A percentile compares a stretch with the other conserved stretches of the same genome.
Evolutionary conservation across 2,888 invertebrate species (phyloP).

Genomic region (Drosophila yooni): DNA sequence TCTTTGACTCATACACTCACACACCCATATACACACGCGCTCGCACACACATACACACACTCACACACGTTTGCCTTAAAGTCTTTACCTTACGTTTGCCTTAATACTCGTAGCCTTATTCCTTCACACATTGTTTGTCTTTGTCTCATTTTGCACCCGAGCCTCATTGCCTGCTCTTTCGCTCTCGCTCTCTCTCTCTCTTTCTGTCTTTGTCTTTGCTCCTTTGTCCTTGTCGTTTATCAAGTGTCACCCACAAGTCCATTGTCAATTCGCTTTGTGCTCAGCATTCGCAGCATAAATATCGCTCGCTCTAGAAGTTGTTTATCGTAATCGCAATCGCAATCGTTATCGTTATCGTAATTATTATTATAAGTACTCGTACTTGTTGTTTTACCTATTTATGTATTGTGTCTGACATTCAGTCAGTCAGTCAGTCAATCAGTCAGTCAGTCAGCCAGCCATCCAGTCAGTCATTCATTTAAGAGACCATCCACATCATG

Average conservation of each 20-base stretch:
- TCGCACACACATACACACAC: conserved; percentile 3
- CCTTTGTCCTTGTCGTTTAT: conserved; percentile 29
- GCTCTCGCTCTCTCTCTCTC: conserved; percentile 19
- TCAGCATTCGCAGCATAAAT: conserved; percentile 47
- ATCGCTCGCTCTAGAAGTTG: conserved; percentile 55
- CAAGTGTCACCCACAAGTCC: conserved; percentile 36
- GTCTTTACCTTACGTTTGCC: conserved; percentile 38
- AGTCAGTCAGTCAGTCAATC: conserved; percentile 27
- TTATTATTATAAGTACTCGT: conserved; percentile 55
- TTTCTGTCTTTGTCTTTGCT: conserved; percentile 20
- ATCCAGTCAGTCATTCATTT: conserved; percentile 70
- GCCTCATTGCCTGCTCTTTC: conserved; percentile 55
- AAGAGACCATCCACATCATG: conserved; percentile 55
- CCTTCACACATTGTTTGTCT: conserved; percentile 20
- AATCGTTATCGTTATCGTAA: conserved; percentile 54
- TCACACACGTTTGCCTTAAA: conserved; percentile 26
- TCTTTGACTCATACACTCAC: conserved; percentile 34
- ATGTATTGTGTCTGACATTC: conserved; percentile 47
- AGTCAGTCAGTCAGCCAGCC: conserved; percentile 37
- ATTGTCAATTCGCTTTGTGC: conserved; percentile 50
- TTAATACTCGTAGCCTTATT: conserved; percentile 44
- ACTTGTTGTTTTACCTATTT: conserved; percentile 55
- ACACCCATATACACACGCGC: conserved; percentile 12
- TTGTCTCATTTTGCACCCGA: conserved; percentile 34
- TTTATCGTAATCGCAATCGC: conserved; percentile 49